Conservation (phyloP, 92 coral and sea anemone genomes). For the Plumapathes pennacea region DNA sequence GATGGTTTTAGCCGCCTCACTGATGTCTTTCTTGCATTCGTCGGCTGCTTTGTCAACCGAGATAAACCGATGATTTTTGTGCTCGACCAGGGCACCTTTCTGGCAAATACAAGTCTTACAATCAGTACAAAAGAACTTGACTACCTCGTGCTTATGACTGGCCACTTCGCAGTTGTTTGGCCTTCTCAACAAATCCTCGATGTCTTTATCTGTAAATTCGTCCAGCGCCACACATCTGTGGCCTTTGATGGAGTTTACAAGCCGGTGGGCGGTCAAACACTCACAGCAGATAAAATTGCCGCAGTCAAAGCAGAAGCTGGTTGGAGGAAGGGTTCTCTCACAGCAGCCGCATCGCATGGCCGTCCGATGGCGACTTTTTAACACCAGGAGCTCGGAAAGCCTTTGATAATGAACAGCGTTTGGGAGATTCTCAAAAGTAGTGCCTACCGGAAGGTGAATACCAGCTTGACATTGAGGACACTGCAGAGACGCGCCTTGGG, state of each 20-base stretch:
- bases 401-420: slow-evolving; percentile 29
- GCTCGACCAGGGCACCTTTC: slow-evolving; percentile 25
- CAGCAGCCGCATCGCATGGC: slow-evolving; percentile 37
- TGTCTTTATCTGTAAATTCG: slow-evolving; percentile 27
- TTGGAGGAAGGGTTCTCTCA: slow-evolving; percentile 3
- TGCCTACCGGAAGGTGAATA: slow-evolving; percentile 23
- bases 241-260: slow-evolving; percentile 32
- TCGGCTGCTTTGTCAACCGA: slow-evolving; percentile 23
- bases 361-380: slow-evolving; percentile 24
- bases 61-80: slow-evolving; percentile 17
- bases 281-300: slow-evolving; percentile 40
- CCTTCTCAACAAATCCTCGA: slow-evolving; percentile 27
- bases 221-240: slow-evolving; percentile 26
- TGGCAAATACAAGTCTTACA: slow-evolving; percentile 42
- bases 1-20: slow-evolving; percentile 6
- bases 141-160: slow-evolving; percentile 29
- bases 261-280: slow-evolving; percentile 35
- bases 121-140: slow-evolving; percentile 34
- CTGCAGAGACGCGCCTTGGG: slow-evolving; percentile 18
- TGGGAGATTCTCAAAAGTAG: slow-evolving; percentile 32
- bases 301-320: slow-evolving; percentile 41
- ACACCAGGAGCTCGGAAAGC: slow-evolving; percentile 18
- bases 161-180: slow-evolving; percentile 11
- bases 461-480: slow-evolving; percentile 45
- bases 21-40: slow-evolving; percentile 6